These are phyloP conservation scores for Saccopteryx leptura DNA, from an alignment of 2,113 vertebrate genomes.

Conservation along the genomic window DNA sequence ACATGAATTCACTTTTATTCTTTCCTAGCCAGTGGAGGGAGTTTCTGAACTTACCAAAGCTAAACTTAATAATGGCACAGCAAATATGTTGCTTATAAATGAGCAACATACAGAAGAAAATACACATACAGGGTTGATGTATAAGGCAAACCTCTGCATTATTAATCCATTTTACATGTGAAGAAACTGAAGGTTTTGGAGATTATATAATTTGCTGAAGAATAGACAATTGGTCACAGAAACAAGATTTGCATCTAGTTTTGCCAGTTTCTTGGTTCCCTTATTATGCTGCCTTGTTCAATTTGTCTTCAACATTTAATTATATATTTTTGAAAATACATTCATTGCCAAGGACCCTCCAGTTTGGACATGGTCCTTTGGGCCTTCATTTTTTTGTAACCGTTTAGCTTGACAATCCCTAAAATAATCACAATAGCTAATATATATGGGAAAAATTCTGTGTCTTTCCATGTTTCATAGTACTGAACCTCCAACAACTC, in stretches of 20 bases:
- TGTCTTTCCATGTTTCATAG: neutral
- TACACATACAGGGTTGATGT: neutral
- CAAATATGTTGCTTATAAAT: neutral
- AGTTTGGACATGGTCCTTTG: neutral
- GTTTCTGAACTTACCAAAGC: neutral
- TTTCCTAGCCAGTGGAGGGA: neutral
- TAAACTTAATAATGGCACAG: neutral
- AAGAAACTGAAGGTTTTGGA: neutral
- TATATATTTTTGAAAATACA: neutral
- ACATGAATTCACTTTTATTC: neutral
- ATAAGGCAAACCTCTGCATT: neutral
- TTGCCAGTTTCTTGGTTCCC: conserved; percentile 28
- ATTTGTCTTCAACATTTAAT: neutral
- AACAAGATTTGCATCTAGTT: neutral
- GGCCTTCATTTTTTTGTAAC: neutral
- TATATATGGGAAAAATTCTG: conserved; percentile 8
- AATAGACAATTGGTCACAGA: neutral
- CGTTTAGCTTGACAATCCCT: neutral
- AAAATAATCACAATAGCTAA: conserved; percentile 27
- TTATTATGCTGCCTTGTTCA: conserved; percentile 13
- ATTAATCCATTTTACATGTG: conserved; percentile 17
- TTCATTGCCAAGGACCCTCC: neutral
- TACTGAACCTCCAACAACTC: neutral
- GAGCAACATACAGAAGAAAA: neutral
- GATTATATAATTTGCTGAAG: conserved; percentile 15